Evolutionary conservation across 1,140 invertebrate species (phyloP).

Genomic region (Leptinotarsa texana): DNA sequence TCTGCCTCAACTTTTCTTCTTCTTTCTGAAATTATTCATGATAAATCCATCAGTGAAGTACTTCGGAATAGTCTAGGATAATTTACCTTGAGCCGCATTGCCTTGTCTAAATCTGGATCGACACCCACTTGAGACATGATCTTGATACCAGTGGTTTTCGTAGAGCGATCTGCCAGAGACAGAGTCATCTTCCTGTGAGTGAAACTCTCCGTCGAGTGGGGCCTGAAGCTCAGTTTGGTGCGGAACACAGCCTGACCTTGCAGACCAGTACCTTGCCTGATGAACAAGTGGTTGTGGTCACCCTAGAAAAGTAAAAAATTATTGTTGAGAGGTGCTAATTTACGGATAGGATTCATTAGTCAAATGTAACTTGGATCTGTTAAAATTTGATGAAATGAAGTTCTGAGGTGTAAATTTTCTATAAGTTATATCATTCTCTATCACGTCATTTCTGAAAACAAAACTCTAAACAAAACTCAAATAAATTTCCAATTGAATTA

Average conservation of each 20-base stretch:
- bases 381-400: too few relatives aligned
- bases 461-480: too few relatives aligned
- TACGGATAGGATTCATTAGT: too few relatives aligned
- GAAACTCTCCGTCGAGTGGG: constrained; percentile 97
- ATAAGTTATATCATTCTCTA: too few relatives aligned
- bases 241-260: constrained; percentile 97
- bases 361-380: too few relatives aligned
- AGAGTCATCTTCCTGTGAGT: constrained; percentile 99
- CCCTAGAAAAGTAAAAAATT: constrained; percentile 62
- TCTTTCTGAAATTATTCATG: constrained; percentile 68
- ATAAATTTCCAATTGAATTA: too few relatives aligned
- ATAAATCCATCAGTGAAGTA: not conserved
- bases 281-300: constrained; percentile 92
- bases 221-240: constrained; percentile 95
- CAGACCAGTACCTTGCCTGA: constrained; percentile 95
- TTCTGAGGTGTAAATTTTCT: too few relatives aligned
- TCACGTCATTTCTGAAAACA: too few relatives aligned
- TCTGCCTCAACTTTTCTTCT: constrained; percentile 87
- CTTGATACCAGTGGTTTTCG: constrained; percentile 95
- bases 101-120: constrained; percentile 91
- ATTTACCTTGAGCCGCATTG: constrained; percentile 84
- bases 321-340: too few relatives aligned
- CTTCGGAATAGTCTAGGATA: not conserved
- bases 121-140: constrained; percentile 91
- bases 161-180: constrained; percentile 94